phyloP scores from a whole-genome alignment of 2,797 vertebrate species.

The Chelon auratus region DNA sequence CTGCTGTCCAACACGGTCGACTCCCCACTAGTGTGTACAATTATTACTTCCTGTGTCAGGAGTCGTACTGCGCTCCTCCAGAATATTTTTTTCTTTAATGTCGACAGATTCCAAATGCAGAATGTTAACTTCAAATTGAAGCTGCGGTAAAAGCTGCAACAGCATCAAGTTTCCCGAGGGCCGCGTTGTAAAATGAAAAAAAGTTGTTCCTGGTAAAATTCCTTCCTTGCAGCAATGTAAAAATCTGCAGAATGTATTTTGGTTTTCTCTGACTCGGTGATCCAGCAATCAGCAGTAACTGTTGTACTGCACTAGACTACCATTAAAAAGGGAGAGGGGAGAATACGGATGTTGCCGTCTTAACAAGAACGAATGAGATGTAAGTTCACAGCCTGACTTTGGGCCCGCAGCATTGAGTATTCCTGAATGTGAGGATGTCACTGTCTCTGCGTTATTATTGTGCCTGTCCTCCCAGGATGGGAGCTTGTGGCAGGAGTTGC shows the following conservation, averaged over 20 bases:
- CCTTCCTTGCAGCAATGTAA: slow-evolving; percentile 30
- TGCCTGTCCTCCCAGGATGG: slow-evolving; percentile 59
- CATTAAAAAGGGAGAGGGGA: slow-evolving; percentile 40
- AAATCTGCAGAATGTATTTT: slow-evolving; percentile 50
- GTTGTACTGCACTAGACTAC: slow-evolving; percentile 25
- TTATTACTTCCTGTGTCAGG: background rate
- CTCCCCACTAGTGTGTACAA: background rate
- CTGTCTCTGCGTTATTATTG: slow-evolving; percentile 68
- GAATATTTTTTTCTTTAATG: background rate
- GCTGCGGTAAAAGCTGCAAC: slow-evolving; percentile 4
- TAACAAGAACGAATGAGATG: slow-evolving; percentile 57
- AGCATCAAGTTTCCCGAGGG: slow-evolving; percentile 18
- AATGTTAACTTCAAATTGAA: slow-evolving; percentile 24
- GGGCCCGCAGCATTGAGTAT: slow-evolving; percentile 60
- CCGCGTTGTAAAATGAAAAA: slow-evolving; percentile 19
- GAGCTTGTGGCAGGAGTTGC: slow-evolving; percentile 57
- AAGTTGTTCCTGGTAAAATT: slow-evolving; percentile 27
- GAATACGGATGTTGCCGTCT: slow-evolving; percentile 62
- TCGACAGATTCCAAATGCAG: slow-evolving; percentile 25
- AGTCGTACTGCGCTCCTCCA: background rate
- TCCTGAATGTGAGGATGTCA: slow-evolving; percentile 47
- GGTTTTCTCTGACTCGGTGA: slow-evolving; percentile 41
- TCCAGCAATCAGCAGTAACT: slow-evolving; percentile 54
- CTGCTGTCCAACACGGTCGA: slow-evolving; percentile 3
- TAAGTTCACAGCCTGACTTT: slow-evolving; percentile 42